Base-by-base conservation (phyloP, 2,797 vertebrate genomes). In the Chelidonichthys spinosus region DNA sequence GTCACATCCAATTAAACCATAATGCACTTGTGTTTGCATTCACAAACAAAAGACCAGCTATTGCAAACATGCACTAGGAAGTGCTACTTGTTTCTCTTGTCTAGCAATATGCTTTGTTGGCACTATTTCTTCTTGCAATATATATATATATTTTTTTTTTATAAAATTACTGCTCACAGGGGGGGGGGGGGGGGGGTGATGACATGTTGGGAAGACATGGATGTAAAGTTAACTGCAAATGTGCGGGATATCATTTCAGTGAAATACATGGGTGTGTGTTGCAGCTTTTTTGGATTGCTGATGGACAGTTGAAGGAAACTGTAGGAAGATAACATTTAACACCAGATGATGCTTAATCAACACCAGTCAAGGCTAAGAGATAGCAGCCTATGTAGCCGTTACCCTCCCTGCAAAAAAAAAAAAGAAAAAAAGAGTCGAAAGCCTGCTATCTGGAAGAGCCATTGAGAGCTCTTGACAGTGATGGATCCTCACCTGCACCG, bases 401-500 rank as follows among this genome's bases (percentile, higher is more conserved):
- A 84, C 83, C 70, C 53, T 78, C 64, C 44, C 58, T 78, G 55
- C 37, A 60, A 72, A 64, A 71, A 63, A 33, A 71, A 58, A 70
- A 69, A 72, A 64, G 69, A 63, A 33, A 69, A 58, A 70, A 69
- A 72, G 90, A 49, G 59, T 69, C 6, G 1, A 1, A 71, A 66
- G 71, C 49, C 88, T 72, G 63, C 74, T 92, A 92, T 90, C 79
- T 82, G 52, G 76, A 84, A 83, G 89, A 78, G 70, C 79, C 67
- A 90, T 84, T 90, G 80, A 88, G 77, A 76, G 79, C 66, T 73
- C 70, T 85, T 89, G 92, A 93, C 94, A 95, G 83, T 94, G 94
- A 95, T 94, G 92, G 94, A 94, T 95, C 85, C 75, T 93, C 85
- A 89, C 87, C 87, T 72, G 61, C 82, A 62, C 76, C 79, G 58